Conservation (phyloP, 1,140 invertebrate species). For the Thaumetopoea pityocampa region DNA sequence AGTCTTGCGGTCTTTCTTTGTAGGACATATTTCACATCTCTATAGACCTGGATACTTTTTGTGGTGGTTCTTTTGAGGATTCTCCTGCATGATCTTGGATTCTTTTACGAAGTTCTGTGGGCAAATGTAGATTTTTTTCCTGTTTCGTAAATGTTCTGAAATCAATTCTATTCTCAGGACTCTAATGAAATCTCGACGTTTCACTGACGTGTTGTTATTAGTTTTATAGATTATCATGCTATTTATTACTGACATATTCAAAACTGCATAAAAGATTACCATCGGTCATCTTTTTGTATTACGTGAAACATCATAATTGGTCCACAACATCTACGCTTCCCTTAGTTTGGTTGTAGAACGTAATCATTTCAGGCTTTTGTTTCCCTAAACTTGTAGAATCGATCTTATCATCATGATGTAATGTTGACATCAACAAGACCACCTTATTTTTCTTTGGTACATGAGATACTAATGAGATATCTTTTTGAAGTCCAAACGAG, state of each 20-base stretch:
- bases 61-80: conserved; percentile 4
- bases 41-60: conserved; percentile 1
- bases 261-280: conserved; percentile 31
- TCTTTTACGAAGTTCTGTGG: background rate
- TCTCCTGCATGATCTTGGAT: background rate
- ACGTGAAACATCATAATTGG: conserved; percentile 36
- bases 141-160: conserved; percentile 1
- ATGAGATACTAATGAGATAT: conserved; percentile 1
- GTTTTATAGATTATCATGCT: too few species aligned
- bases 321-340: conserved; percentile 39
- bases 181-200: conserved; percentile 1
- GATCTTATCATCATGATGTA: background rate
- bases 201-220: background rate
- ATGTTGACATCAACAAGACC: conserved; percentile 1
- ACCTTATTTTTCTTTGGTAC: conserved; percentile 24
- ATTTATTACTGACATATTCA: background rate
- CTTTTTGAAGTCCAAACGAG: background rate
- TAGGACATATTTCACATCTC: conserved; percentile 8
- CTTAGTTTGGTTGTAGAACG: conserved; percentile 42
- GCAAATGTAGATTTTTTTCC: background rate
- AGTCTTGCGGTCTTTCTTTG: background rate
- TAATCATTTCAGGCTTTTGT: conserved; percentile 36
- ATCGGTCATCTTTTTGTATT: conserved; percentile 43
- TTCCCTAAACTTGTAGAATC: conserved; percentile 9
- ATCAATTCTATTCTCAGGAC: conserved; percentile 6